phyloP scores from a whole-genome alignment of 1,140 invertebrate genomes.

The Globodera ellingtonae region DNA sequence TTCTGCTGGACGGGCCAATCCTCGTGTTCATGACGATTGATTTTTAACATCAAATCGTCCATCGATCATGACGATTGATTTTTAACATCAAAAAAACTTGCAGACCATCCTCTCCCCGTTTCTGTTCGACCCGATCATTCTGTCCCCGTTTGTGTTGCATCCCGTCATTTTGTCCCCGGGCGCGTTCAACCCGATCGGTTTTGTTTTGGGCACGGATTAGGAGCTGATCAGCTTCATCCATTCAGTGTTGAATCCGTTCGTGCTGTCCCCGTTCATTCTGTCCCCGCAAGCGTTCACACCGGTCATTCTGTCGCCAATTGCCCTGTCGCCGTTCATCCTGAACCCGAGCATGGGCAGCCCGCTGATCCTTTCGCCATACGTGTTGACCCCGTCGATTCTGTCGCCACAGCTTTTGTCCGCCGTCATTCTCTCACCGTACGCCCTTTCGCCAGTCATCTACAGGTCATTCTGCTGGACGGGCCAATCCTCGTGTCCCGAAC shows the following conservation, averaged over 20 bases:
- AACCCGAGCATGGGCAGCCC: constrained; percentile 43
- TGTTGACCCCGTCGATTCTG: constrained; percentile 38
- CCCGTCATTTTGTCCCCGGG: constrained; percentile 51
- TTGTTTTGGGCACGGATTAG: background rate
- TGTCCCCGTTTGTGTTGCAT: constrained; percentile 54
- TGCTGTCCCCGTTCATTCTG: constrained; percentile 48
- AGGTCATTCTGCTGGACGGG: background rate
- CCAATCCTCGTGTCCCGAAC: too few relatives aligned
- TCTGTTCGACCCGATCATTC: constrained; percentile 50
- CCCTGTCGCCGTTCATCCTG: constrained; percentile 55
- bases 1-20: background rate
- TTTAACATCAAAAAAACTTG: constrained; percentile 21
- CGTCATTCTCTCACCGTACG: constrained; percentile 37
- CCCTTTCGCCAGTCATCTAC: constrained; percentile 36
- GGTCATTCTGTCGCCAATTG: constrained; percentile 57
- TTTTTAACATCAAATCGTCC: too few relatives aligned
- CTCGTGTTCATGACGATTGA: too few relatives aligned
- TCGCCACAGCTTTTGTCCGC: constrained; percentile 40
- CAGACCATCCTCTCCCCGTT: constrained; percentile 55
- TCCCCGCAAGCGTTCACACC: constrained; percentile 56
- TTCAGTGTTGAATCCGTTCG: constrained; percentile 35
- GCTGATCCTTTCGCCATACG: constrained; percentile 54
- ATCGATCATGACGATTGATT: too few relatives aligned
- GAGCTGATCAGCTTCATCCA: too few relatives aligned
- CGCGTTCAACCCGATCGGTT: constrained; percentile 35